Evolutionary conservation across 2,797 vertebrate genomes (phyloP), one percentile per base, ranked within the genome.

Genomic region (Arremon brunneinucha): DNA sequence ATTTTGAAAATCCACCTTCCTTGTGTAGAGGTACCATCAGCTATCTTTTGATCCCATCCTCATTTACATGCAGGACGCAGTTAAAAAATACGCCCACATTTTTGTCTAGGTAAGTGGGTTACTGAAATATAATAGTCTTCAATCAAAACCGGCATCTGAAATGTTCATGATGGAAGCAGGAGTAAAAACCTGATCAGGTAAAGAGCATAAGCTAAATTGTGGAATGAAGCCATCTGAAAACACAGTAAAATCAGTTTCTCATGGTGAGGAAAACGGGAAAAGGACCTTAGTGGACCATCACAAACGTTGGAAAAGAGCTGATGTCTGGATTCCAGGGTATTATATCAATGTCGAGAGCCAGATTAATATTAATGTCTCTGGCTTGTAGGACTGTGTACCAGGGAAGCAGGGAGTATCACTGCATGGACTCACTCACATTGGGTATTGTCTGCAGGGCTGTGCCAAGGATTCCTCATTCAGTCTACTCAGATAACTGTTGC

Each of bases 341-440:
- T 93, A 34, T 9, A 89, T 87, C 89, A 92, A 32, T 80, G 78
- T 67, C 44, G 19, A 92, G 39, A 69, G 18, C 2, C 4, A 22
- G 67, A 88, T 82, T 80, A 94, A 81, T 92, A 91, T 92, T 91
- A 83, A 91, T 67, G 26, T 27, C 14, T 63, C 32, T 32, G 55
- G 13, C 34, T 56, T 44, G 46, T 49, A 46, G 13, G 16, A 14
- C 71, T 85, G 46, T 2, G 7, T 91, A 69, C 14, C 19, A 35
- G 28, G 41, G n/a, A 85, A 85, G 41, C 37, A 56, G 24, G 18
- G 18, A 91, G 10, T 13, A 53, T 62, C 35, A 23, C 44, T 60
- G 64, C 17, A 43, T 24, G 12, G 46, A 32, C 28, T 46, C 24
- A 14, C 57, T 67, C 46, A 70, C 2, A 2, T 9, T 46, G n/a